A percentile compares a stretch with the other conserved stretches of the same genome.
phyloP scores from a whole-genome alignment of 2,113 vertebrate species.

The Tachuris rubrigastra region DNA sequence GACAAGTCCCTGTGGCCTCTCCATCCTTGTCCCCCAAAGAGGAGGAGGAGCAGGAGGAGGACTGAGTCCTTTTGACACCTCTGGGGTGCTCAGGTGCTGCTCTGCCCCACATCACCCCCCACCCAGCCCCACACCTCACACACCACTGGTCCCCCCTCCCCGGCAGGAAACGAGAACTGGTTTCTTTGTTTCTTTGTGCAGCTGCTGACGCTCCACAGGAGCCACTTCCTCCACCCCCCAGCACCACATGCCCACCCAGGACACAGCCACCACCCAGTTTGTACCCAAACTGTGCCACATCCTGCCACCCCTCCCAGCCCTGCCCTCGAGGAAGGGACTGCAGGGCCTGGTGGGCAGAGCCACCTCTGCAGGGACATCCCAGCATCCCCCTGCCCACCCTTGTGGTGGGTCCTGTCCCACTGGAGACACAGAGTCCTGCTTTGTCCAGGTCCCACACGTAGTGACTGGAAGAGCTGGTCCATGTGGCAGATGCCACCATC shows the following conservation, averaged over 20 bases:
- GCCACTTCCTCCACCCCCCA: not conserved
- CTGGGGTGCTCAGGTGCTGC: not conserved
- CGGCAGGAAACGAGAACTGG: not conserved
- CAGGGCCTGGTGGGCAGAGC: not conserved
- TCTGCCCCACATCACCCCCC: not conserved
- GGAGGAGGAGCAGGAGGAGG: not conserved
- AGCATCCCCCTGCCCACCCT: not conserved
- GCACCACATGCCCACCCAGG: not conserved
- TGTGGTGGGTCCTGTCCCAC: not conserved
- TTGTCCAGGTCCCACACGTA: rapidly evolving
- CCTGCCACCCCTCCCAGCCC: not conserved
- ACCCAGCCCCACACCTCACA: not conserved
- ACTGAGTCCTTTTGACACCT: not conserved
- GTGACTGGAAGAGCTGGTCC: not conserved
- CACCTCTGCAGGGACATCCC: not conserved
- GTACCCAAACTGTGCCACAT: not conserved
- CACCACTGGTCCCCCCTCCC: rapidly evolving
- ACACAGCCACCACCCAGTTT: not conserved
- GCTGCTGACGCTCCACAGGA: not conserved
- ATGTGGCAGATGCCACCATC: rapidly evolving
- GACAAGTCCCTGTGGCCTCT: not conserved
- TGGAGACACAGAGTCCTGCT: rapidly evolving
- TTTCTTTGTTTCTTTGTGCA: not conserved
- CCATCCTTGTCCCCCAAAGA: not conserved
- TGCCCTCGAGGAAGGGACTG: not conserved